Percentiles rank a stretch among this genome's conserved stretches.
phyloP scores from a whole-genome alignment of 1,140 invertebrate species.

The Heliconius hewitsoni region DNA sequence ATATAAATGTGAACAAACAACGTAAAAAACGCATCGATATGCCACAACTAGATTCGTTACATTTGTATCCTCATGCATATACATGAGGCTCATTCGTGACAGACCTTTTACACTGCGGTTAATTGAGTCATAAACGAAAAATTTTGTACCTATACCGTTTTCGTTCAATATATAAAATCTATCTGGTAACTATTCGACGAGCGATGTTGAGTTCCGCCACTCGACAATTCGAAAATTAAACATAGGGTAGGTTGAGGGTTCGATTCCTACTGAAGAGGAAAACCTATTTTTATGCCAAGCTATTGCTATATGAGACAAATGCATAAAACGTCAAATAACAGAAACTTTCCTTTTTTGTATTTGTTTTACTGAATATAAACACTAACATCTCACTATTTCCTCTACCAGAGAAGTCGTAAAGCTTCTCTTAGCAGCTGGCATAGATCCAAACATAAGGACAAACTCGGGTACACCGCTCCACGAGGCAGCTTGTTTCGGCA shows the following conservation, averaged over 20 bases:
- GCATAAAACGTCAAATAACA: no score
- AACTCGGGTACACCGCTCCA: conserved; percentile 95
- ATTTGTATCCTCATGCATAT: conserved; percentile 31
- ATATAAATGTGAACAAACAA: conserved; percentile 14
- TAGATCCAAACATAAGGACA: conserved; percentile 94
- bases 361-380: no score
- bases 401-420: conserved; percentile 89
- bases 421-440: conserved; percentile 90
- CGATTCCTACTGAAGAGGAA: no score
- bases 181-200: no score
- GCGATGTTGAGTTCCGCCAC: no score
- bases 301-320: no score
- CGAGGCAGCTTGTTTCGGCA: conserved; percentile 96
- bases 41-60: conserved; percentile 26
- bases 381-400: background rate
- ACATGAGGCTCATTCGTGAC: conserved; percentile 28
- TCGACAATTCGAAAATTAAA: no score
- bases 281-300: no score
- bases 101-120: conserved; percentile 13
- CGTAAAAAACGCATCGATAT: conserved; percentile 20
- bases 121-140: conserved; percentile 24
- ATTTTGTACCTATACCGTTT: background rate
- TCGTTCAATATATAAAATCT: background rate
- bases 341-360: no score
- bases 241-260: no score